These are phyloP conservation scores for Leptodactylus fallax DNA, from an alignment of 2,797 vertebrate genomes.

Conservation along the genomic window DNA sequence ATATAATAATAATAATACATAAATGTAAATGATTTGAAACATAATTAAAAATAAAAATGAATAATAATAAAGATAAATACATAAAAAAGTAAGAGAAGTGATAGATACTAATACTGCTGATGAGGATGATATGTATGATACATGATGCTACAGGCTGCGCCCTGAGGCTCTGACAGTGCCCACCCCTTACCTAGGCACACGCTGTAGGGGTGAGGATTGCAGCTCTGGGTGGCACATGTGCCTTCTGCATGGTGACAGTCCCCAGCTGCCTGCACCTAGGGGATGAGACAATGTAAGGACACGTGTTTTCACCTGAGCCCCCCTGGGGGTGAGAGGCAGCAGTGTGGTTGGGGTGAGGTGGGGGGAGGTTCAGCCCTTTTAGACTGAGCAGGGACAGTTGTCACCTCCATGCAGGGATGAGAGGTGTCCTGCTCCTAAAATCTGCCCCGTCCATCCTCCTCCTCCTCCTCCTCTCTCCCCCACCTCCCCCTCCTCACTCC, in stretches of 20 bases:
- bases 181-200: background rate
- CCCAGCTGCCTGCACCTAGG: slow-evolving; percentile 13
- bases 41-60: too few relatives aligned
- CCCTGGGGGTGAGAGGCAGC: background rate
- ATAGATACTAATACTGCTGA: too few relatives aligned
- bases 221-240: background rate
- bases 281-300: slow-evolving; percentile 7
- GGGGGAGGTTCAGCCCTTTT: background rate
- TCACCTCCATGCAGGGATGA: background rate
- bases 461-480: slow-evolving; percentile 31
- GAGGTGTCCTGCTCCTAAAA: slow-evolving; percentile 1
- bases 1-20: too few relatives aligned
- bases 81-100: too few relatives aligned
- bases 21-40: too few relatives aligned
- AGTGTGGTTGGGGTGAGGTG: background rate
- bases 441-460: background rate
- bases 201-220: background rate
- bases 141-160: too few relatives aligned
- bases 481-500: slow-evolving; percentile 41
- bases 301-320: slow-evolving; percentile 38
- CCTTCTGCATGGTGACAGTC: slow-evolving; percentile 23
- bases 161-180: too few relatives aligned
- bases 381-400: background rate
- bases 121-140: too few relatives aligned
- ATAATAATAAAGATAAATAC: too few relatives aligned